These are phyloP conservation scores for Rotaria socialis DNA, from an alignment of 2,888 invertebrate species.

Conservation along the genomic window DNA sequence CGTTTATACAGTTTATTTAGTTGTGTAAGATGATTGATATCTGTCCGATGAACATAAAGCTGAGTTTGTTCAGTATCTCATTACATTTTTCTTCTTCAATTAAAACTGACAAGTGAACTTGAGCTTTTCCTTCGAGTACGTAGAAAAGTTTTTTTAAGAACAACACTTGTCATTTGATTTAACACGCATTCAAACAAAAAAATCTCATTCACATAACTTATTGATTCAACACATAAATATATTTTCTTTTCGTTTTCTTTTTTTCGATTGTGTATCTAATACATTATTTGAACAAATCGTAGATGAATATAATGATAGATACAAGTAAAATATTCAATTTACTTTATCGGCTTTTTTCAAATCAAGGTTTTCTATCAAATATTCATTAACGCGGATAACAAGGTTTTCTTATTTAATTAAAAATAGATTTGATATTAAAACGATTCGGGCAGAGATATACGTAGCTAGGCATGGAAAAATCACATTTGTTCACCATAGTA, in stretches of 20 bases:
- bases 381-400: neutral
- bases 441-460: neutral
- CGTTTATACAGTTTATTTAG: neutral
- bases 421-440: neutral
- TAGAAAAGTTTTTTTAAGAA: neutral
- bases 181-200: neutral
- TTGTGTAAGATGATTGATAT: neutral
- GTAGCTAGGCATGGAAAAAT: neutral
- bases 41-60: neutral
- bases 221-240: neutral
- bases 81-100: neutral
- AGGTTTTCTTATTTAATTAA: neutral
- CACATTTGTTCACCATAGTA: neutral
- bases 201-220: neutral
- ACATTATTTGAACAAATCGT: neutral
- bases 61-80: neutral
- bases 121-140: neutral
- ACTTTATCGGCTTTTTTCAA: neutral
- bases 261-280: neutral
- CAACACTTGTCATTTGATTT: neutral
- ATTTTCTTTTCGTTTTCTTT: neutral
- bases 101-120: neutral
- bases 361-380: neutral
- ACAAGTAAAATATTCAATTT: neutral
- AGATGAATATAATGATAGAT: neutral